phyloP scores from a whole-genome alignment of 1,140 invertebrate species.

The Heliothis subflexa region DNA sequence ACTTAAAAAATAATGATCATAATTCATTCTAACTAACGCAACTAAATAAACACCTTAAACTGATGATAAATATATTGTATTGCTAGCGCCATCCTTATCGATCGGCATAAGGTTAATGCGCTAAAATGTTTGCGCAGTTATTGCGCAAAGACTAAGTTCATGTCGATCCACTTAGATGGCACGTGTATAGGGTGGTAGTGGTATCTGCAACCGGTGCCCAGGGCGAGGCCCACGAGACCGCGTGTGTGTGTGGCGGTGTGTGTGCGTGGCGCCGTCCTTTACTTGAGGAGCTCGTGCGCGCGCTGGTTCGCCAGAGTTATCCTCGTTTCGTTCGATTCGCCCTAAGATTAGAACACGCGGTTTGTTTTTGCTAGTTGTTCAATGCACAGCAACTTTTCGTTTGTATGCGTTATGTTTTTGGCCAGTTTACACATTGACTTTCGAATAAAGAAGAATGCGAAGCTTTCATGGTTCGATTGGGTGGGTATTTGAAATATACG shows the following conservation, averaged over 20 bases:
- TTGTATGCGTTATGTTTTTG: not conserved
- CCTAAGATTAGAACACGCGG: conserved; percentile 85
- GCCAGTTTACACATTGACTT: conserved; percentile 8
- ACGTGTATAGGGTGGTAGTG: conserved; percentile 2
- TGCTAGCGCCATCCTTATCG: too few relatives aligned
- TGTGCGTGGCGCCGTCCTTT: conserved; percentile 80
- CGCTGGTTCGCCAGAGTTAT: conserved; percentile 94
- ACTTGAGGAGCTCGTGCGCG: conserved; percentile 94
- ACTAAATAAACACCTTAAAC: not conserved
- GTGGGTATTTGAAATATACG: not conserved
- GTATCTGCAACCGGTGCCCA: conserved; percentile 59
- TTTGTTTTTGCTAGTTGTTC: conserved; percentile 68
- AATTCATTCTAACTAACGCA: conserved; percentile 12
- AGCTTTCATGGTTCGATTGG: not conserved
- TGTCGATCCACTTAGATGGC: not conserved
- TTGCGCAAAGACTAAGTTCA: too few relatives aligned
- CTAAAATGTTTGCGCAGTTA: too few relatives aligned
- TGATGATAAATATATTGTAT: too few relatives aligned
- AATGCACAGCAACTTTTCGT: conserved; percentile 61
- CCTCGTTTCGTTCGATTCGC: conserved; percentile 91
- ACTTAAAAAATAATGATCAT: conserved; percentile 2
- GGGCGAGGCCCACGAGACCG: conserved; percentile 70
- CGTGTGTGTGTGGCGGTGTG: conserved; percentile 67
- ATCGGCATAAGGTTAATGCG: too few relatives aligned
- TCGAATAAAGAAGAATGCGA: conserved; percentile 23